Percentiles rank a stretch among this genome's conserved stretches.
Evolutionary conservation across 2,888 invertebrate genomes (phyloP).

Genomic region (Caenorhabditis sinica): DNA sequence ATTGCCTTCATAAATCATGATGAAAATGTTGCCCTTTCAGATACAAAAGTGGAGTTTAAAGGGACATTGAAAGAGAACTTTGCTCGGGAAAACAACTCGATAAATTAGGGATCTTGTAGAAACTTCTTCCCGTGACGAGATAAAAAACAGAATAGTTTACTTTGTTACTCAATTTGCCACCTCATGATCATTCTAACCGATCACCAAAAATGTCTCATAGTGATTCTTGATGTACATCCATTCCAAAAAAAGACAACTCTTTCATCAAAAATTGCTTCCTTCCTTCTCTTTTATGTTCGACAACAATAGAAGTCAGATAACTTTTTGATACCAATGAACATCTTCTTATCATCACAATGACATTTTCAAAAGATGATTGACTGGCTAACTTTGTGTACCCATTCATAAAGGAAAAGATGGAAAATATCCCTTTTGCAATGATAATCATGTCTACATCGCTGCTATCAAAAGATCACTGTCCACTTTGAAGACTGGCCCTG

Average conservation of each 20-base stretch:
- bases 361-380: background rate
- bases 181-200: constrained; percentile 36
- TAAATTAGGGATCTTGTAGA: constrained; percentile 21
- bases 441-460: constrained; percentile 32
- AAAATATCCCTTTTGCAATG: constrained; percentile 2
- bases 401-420: background rate
- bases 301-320: constrained; percentile 28
- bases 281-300: background rate
- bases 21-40: background rate
- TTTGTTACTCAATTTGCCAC: constrained; percentile 26
- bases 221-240: constrained; percentile 28
- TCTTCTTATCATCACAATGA: constrained; percentile 6
- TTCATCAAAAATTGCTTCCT: constrained; percentile 9
- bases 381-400: constrained; percentile 26
- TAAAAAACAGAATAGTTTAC: constrained; percentile 27
- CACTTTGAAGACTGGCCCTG: constrained; percentile 1
- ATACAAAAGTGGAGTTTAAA: background rate
- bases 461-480: constrained; percentile 35
- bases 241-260: background rate
- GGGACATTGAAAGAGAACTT: background rate
- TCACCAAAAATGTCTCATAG: constrained; percentile 13
- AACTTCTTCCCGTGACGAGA: constrained; percentile 21
- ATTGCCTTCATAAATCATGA: background rate
- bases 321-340: constrained; percentile 48
- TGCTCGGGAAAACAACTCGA: constrained; percentile 5